These are phyloP conservation scores for Dicaeum eximium DNA, from an alignment of 2,113 vertebrate genomes.

Conservation along the genomic window DNA sequence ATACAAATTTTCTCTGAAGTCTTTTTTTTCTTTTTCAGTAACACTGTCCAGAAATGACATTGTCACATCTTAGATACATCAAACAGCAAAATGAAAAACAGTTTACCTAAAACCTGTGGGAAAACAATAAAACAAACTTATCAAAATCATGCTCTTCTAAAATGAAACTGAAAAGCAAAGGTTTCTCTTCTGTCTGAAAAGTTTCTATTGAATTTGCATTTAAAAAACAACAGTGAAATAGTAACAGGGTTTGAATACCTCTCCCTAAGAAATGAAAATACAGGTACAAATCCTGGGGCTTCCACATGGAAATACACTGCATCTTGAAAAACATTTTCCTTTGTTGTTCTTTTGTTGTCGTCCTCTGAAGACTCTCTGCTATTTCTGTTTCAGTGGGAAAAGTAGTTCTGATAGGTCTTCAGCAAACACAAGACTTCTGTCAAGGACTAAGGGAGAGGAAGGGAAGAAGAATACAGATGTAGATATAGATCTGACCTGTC, in stretches of 20 bases:
- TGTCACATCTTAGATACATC: neutral
- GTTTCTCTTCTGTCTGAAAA: neutral
- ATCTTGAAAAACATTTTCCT: neutral
- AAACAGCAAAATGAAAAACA: neutral
- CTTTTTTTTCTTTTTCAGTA: neutral
- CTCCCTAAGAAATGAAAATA: neutral
- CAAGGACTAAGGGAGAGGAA: neutral
- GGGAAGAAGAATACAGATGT: neutral
- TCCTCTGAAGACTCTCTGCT: neutral
- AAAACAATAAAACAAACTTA: neutral
- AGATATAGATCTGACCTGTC: neutral
- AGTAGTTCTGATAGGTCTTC: neutral
- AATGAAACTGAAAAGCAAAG: neutral
- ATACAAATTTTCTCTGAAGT: neutral
- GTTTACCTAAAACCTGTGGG: neutral
- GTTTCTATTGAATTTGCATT: neutral
- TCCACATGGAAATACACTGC: neutral
- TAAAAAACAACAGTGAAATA: neutral
- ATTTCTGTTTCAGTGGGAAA: neutral
- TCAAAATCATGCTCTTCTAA: neutral
- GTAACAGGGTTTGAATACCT: neutral
- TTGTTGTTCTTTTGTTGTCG: neutral
- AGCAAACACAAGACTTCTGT: neutral
- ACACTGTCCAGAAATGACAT: neutral
- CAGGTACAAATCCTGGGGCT: neutral